Evolutionary conservation across 2,797 vertebrate species (phyloP).

Genomic region (Pangasius macronema): DNA sequence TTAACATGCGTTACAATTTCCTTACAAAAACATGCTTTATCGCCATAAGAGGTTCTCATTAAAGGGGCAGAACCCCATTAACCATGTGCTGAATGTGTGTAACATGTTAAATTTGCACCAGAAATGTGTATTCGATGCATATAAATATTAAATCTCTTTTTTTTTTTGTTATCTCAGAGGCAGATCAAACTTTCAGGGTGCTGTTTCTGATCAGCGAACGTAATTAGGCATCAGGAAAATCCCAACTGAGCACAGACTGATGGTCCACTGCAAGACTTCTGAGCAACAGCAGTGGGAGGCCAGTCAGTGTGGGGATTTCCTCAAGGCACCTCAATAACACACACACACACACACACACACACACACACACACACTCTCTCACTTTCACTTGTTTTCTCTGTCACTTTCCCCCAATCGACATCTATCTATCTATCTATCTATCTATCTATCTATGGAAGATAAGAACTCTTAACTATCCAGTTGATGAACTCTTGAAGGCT

Average conservation of each 20-base stretch:
- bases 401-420: conserved; percentile 2
- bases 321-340: conserved; percentile 51
- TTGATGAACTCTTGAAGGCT: too few species aligned
- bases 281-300: conserved; percentile 53
- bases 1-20: not conserved
- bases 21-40: not conserved
- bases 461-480: too few species aligned
- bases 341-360: conserved; percentile 1
- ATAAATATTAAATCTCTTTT: not conserved
- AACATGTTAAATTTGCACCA: too few species aligned
- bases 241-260: conserved; percentile 49
- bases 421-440: conserved; percentile 26
- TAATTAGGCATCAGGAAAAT: conserved; percentile 54
- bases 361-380: conserved; percentile 25
- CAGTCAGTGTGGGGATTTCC: conserved; percentile 66
- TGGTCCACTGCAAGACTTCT: conserved; percentile 61
- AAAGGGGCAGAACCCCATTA: not conserved
- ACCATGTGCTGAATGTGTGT: not conserved
- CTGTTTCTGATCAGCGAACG: conserved; percentile 44
- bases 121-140: not conserved
- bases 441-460: not conserved
- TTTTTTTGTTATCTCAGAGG: not conserved
- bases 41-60: not conserved
- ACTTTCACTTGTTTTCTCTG: conserved; percentile 25
- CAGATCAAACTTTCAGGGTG: conserved; percentile 23